These are phyloP conservation scores for Brachionus koreanus DNA, from an alignment of 1,140 invertebrate genomes.

Conservation along the genomic window DNA sequence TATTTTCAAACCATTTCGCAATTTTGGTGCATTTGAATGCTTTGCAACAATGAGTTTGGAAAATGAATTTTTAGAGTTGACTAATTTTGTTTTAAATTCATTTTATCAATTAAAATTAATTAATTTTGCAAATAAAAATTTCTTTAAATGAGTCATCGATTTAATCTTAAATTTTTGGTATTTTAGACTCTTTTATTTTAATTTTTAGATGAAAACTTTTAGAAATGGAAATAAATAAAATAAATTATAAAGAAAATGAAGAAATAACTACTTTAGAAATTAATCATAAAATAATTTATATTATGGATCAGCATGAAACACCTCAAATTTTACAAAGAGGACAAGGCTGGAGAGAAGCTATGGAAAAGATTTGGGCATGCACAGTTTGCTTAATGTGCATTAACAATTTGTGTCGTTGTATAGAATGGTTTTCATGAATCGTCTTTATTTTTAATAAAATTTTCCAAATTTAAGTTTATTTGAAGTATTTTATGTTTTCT, in stretches of 20 bases:
- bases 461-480: not conserved
- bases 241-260: not conserved
- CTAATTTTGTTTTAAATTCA: too few species aligned
- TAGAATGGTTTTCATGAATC: constrained; percentile 7
- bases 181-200: too few species aligned
- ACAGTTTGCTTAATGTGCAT: constrained; percentile 7
- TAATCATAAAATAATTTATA: not conserved
- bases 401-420: constrained; percentile 11
- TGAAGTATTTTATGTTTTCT: not conserved
- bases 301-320: not conserved
- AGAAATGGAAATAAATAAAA: not conserved
- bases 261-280: not conserved
- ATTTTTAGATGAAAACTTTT: not conserved
- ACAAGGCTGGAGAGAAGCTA: not conserved
- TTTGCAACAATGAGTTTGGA: too few species aligned
- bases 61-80: too few species aligned
- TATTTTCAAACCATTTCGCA: too few species aligned
- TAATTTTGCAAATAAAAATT: too few species aligned
- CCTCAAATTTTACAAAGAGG: not conserved
- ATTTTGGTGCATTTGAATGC: too few species aligned
- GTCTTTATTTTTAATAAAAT: not conserved
- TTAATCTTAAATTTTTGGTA: too few species aligned
- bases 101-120: too few species aligned
- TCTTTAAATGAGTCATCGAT: too few species aligned
- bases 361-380: not conserved